Evolutionary conservation across 2,113 vertebrate species (phyloP), one percentile per base, ranked within the genome.

Genomic region (Amazona guildingii): DNA sequence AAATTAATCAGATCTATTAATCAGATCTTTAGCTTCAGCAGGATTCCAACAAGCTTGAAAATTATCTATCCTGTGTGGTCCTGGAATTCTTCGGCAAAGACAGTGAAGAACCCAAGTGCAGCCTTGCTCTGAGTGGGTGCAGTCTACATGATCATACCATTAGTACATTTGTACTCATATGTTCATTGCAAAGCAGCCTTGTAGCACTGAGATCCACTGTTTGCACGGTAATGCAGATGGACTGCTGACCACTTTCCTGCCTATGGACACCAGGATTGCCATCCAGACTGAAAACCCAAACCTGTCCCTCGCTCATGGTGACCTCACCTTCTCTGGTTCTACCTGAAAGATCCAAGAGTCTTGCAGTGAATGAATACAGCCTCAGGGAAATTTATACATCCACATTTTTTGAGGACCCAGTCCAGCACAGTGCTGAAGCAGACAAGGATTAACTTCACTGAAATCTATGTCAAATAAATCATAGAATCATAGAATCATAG

Each of bases 131-230:
- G 0, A 41, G 57, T 27, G 27, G 66, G 35, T 69, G 29, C 63
- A 52, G 51, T 13, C 44, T 37, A 11, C 11, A 7, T 0, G 1
- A 66, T n/a, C 29, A 5, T 0, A 49, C 44, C 39, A 35, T 14
- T 28, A 54, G 16, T 2, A 35, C 7, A 1, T 11, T 21, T 6
- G 19, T 17, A 2, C 1, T 5, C 0, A 3, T 1, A 7, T 0
- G 4, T 9, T 27, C 66, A 48, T 41, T 66, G 43, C 52, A 79
- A 35, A 48, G 27, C 52, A 43, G 39, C 29, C 49, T 70, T 37
- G 63, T 18, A 74, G 18, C 37, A 23, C 61, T 35, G 28, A 94
- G 52, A 55, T 31, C 57, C 62, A 7, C 31, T 27, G 25, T 23
- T 6, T 19, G 77, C 57, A 82, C 7, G 48, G 46, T 13, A 43